These are phyloP conservation scores for Atrichornis clamosus DNA, from an alignment of 2,113 vertebrate genomes.

Conservation along the genomic window DNA sequence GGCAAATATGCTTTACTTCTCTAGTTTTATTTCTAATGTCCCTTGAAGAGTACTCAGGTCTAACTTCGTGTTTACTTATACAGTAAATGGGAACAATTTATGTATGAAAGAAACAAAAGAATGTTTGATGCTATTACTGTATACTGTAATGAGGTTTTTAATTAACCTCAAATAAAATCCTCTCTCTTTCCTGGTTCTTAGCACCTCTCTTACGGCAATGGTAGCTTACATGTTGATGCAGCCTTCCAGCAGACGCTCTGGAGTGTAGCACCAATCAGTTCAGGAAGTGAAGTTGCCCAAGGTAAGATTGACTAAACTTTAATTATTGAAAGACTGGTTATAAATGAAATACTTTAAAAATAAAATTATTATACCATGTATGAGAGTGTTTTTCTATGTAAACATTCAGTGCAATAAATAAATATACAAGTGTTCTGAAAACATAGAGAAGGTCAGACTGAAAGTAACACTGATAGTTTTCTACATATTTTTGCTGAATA, in stretches of 20 bases:
- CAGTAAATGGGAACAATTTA: neutral
- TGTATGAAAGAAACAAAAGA: neutral
- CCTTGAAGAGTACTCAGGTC: neutral
- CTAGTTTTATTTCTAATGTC: neutral
- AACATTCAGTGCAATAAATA: neutral
- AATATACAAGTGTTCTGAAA: neutral
- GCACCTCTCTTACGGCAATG: constrained; percentile 91
- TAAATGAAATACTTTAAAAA: neutral
- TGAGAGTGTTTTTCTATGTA: neutral
- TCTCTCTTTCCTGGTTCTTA: constrained; percentile 53
- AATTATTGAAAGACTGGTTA: neutral
- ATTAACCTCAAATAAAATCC: neutral
- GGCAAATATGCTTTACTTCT: neutral
- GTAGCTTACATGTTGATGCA: constrained; percentile 89
- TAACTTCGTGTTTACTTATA: neutral
- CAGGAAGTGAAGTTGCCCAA: constrained; percentile 94
- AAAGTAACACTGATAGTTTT: neutral
- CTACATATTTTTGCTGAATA: neutral
- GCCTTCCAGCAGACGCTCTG: constrained; percentile 97
- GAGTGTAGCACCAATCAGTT: constrained; percentile 96
- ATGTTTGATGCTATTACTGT: neutral
- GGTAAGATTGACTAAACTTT: constrained; percentile 71
- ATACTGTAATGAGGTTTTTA: neutral
- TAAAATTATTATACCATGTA: neutral
- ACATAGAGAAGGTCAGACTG: neutral